Evolutionary conservation across 2,113 vertebrate genomes (phyloP), one percentile per base, ranked within the genome.

Genomic region (Orthonyx spaldingii): DNA sequence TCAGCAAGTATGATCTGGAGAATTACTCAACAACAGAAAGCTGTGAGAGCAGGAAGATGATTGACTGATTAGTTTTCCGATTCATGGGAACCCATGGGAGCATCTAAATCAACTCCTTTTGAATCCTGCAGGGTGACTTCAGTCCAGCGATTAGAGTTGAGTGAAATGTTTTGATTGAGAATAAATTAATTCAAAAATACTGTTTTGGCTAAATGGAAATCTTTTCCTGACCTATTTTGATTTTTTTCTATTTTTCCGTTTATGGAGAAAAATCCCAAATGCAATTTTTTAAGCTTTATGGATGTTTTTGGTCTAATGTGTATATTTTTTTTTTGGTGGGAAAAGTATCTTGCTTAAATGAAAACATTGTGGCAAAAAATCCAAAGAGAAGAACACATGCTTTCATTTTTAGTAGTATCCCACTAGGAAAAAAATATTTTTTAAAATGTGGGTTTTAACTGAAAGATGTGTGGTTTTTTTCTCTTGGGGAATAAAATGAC

Each of bases 11-110:
- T 46, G 74, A 72, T 89, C 76, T 79, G 89, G 60, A 91, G 86
- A 87, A 81, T 90, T 93, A 75, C 65, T 79, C 80, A 71, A 84
- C 56, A 81, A 60, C 53, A 89, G 77, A 80, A 79, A 71, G 65
- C 41, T 64, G 60, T 52, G 86, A 90, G 72, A 89, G 76, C 77
- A 57, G 77, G 77, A 92, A 76, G 82, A 93, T 95, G 94, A 94
- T 90, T 96, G 95, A 92, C 85, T 94, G 93, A 92, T 95, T 90
- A 79, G 72, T 94, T 60, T 90, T 90, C 65, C 60, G 60, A 95
- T 89, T 96, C 86, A 16, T 16, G 46, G 72, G 33, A 87, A 72
- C 95, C 84, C 92, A 86, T 68, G 92, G 95, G 94, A 96, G 19
- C 37, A 69, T 60, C 92, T 92, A 91, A 96, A 89, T 93, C 92